Conservation (phyloP, 2,888 invertebrate species). For the Leptinotarsa rubiginosa region DNA sequence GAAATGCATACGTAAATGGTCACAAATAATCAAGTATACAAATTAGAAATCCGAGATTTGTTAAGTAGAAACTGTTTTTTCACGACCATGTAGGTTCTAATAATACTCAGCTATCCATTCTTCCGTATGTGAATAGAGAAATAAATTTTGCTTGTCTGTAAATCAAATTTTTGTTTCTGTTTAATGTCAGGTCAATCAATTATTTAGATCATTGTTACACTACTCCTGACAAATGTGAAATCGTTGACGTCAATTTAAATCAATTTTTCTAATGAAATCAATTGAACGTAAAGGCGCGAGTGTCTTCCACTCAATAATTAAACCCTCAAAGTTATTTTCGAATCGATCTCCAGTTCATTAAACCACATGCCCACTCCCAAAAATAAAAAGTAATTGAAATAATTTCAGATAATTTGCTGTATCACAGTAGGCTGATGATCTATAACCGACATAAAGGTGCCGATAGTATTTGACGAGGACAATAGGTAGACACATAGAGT, state of each 20-base stretch:
- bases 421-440: neutral
- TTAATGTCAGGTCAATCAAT: neutral
- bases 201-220: too few relatives aligned
- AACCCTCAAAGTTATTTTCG: neutral
- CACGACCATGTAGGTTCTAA: neutral
- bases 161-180: neutral
- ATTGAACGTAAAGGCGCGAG: neutral
- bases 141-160: constrained; percentile 2
- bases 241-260: neutral
- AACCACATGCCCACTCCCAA: constrained; percentile 5
- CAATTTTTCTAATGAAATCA: neutral
- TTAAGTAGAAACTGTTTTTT: neutral
- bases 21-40: constrained; percentile 20
- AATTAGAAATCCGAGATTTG: constrained; percentile 25
- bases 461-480: neutral
- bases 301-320: neutral
- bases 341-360: neutral
- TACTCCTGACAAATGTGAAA: too few relatives aligned
- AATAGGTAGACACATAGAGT: neutral
- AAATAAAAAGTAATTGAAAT: constrained; percentile 10
- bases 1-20: constrained; percentile 27
- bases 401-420: neutral
- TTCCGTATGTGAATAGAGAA: neutral
- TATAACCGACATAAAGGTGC: neutral
- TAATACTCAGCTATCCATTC: constrained; percentile 12